A percentile compares a stretch with the other conserved stretches of the same genome.
These are phyloP conservation scores for Montipora foliosa DNA, from an alignment of 64 coral and sea anemone genomes.

Conservation along the genomic window DNA sequence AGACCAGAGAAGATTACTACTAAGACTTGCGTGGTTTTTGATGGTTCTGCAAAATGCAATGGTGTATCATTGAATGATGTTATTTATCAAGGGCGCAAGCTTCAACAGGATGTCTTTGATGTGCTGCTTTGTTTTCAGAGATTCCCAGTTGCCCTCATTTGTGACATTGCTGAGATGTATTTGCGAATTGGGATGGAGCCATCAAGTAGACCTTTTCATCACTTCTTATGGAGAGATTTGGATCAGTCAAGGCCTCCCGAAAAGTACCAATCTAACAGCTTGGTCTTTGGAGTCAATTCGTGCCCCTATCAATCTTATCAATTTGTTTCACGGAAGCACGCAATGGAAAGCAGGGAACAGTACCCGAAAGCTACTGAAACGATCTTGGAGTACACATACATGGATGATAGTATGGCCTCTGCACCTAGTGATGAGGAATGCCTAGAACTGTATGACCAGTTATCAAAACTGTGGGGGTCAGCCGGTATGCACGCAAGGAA, in stretches of 20 bases:
- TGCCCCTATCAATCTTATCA: constrained; percentile 45
- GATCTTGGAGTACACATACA: constrained; percentile 39
- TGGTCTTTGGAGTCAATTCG: constrained; percentile 57
- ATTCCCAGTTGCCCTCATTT: constrained; percentile 42
- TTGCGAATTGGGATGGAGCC: constrained; percentile 28
- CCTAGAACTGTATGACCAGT: background rate
- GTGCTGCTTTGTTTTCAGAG: constrained; percentile 34
- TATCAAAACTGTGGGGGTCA: constrained; percentile 1
- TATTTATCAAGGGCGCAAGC: constrained; percentile 54
- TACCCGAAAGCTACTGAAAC: constrained; percentile 34
- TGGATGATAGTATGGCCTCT: constrained; percentile 39
- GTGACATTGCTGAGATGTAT: constrained; percentile 63
- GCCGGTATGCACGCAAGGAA: constrained; percentile 5
- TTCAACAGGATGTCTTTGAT: constrained; percentile 42
- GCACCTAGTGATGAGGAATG: background rate
- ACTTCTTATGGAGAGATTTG: constrained; percentile 42
- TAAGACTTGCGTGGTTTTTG: constrained; percentile 36
- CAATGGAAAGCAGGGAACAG: background rate
- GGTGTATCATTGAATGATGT: constrained; percentile 35
- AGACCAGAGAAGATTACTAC: constrained; percentile 35
- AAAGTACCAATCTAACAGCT: constrained; percentile 61
- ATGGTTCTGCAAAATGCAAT: constrained; percentile 34
- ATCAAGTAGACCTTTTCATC: constrained; percentile 22
- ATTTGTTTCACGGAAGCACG: constrained; percentile 9
- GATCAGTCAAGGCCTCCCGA: constrained; percentile 34